These are phyloP conservation scores for Sesia apiformis DNA, from an alignment of 2,888 invertebrate species.

Conservation along the genomic window DNA sequence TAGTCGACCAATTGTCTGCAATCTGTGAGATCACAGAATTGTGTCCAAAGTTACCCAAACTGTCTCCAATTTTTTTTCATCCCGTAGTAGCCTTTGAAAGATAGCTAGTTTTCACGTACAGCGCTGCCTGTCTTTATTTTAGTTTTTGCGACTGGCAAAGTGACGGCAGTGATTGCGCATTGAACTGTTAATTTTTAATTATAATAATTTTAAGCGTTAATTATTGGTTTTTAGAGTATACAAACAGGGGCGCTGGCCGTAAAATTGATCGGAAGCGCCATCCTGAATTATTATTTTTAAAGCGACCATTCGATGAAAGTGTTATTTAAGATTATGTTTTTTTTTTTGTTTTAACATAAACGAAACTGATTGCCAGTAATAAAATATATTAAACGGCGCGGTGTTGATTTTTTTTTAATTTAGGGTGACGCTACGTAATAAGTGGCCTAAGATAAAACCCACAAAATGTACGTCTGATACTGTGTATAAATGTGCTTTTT, in stretches of 20 bases:
- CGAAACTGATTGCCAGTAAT: too few relatives aligned
- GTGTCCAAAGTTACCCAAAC: too few relatives aligned
- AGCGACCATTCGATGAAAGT: too few relatives aligned
- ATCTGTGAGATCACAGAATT: too few relatives aligned
- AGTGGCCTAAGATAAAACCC: too few relatives aligned
- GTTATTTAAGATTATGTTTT: too few relatives aligned
- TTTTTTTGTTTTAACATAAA: too few relatives aligned
- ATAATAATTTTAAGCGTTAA: too few relatives aligned
- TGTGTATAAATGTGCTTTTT: not conserved
- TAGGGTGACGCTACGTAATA: conserved; percentile 50
- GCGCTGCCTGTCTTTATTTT: conserved; percentile 42
- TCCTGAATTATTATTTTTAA: conserved; percentile 38
- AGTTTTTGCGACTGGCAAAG: conserved; percentile 10
- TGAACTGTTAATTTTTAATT: not conserved
- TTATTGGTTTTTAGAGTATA: not conserved
- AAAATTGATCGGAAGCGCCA: conserved; percentile 51
- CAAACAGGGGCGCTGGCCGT: conserved; percentile 66
- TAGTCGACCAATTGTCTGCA: too few relatives aligned
- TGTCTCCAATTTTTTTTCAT: too few relatives aligned
- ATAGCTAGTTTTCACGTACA: conserved; percentile 27
- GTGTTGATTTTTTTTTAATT: conserved; percentile 22
- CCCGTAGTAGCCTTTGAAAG: too few relatives aligned
- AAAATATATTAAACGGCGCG: too few relatives aligned
- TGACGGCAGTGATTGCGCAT: conserved; percentile 63
- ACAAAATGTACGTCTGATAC: conserved; percentile 21